Evolutionary conservation across 1,140 invertebrate genomes (phyloP).

Genomic region (Leptinotarsa texana): DNA sequence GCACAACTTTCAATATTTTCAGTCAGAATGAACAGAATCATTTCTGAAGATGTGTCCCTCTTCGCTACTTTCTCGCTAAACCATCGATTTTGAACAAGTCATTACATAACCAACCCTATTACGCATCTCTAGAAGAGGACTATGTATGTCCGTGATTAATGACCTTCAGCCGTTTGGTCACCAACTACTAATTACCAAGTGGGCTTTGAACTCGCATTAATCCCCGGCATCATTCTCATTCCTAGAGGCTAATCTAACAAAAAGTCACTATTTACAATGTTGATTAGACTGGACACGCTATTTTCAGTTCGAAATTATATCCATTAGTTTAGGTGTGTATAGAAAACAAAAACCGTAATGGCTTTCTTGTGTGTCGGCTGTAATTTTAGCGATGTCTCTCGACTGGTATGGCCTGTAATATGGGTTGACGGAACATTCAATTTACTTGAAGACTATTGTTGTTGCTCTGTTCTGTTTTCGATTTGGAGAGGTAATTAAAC

Average conservation of each 20-base stretch:
- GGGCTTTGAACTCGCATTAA: slow-evolving; percentile 14
- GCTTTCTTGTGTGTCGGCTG: slow-evolving; percentile 21
- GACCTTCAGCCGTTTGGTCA: slow-evolving; percentile 20
- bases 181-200: slow-evolving; percentile 26
- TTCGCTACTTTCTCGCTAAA: no score
- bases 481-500: neutral
- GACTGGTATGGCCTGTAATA: slow-evolving; percentile 11
- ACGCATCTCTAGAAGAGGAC: slow-evolving; percentile 2
- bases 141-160: slow-evolving; percentile 21
- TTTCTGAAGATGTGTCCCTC: no score
- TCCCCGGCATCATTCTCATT: slow-evolving; percentile 18
- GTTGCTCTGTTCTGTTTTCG: neutral
- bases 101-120: neutral
- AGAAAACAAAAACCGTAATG: slow-evolving; percentile 27
- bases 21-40: no score
- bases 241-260: slow-evolving; percentile 22
- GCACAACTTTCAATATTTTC: no score
- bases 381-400: slow-evolving; percentile 1
- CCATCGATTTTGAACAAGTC: no score
- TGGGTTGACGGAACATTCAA: slow-evolving; percentile 16
- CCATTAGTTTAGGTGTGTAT: slow-evolving; percentile 29
- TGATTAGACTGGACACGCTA: slow-evolving; percentile 27
- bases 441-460: slow-evolving; percentile 10
- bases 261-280: slow-evolving; percentile 28
- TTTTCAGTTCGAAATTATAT: slow-evolving; percentile 27